These are phyloP conservation scores for Gallinago paraguaiae DNA, from an alignment of 2,113 vertebrate genomes.

Conservation along the genomic window DNA sequence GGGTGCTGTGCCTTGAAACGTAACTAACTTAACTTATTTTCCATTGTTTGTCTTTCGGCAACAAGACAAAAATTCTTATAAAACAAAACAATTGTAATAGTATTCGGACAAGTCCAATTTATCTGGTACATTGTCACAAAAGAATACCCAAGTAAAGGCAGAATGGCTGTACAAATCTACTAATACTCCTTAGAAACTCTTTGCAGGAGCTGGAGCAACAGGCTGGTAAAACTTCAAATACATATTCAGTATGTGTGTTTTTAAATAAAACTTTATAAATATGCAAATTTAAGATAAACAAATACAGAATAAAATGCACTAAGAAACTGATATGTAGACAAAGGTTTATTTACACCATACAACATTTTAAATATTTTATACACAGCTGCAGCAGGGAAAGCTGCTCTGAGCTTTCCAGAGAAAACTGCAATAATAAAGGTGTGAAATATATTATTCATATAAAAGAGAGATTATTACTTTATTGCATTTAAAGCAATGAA, in stretches of 20 bases:
- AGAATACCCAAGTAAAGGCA: constrained; percentile 55
- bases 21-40: constrained; percentile 27
- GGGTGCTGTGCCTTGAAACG: not conserved
- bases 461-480: constrained; percentile 99
- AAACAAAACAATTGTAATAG: constrained; percentile 18
- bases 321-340: constrained; percentile 99
- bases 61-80: constrained; percentile 24
- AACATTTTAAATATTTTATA: constrained; percentile 99
- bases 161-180: constrained; percentile 55
- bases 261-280: constrained; percentile 74
- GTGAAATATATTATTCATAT: constrained; percentile 99
- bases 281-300: constrained; percentile 72
- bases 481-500: constrained; percentile 99
- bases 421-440: constrained; percentile 99
- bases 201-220: constrained; percentile 59
- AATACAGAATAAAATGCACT: constrained; percentile 96
- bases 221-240: constrained; percentile 63
- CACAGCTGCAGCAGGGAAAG: constrained; percentile 99
- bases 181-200: constrained; percentile 61
- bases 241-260: constrained; percentile 58
- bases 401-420: constrained; percentile 96
- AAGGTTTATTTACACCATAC: constrained; percentile 99
- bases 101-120: constrained; percentile 53
- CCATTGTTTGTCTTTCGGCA: constrained; percentile 18
- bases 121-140: constrained; percentile 49